Conservation (phyloP, 2,113 vertebrate species). For the Chauna torquata region DNA sequence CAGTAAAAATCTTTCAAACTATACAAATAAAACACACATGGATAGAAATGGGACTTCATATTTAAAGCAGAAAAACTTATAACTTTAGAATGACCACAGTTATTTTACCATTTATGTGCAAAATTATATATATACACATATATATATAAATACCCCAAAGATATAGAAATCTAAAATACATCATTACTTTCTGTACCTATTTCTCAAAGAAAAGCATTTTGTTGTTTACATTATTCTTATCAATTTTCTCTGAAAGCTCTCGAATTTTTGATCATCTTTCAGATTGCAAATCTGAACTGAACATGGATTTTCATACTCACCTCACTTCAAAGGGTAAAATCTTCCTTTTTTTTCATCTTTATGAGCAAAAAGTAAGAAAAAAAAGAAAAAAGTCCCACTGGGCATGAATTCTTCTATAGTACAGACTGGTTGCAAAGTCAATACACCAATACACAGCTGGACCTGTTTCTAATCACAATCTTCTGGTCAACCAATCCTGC, state of each 20-base stretch:
- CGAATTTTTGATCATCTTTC: background rate
- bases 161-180: background rate
- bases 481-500: background rate
- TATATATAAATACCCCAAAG: background rate
- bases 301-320: background rate
- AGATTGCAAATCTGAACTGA: background rate
- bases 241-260: background rate
- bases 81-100: background rate
- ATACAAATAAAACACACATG: background rate
- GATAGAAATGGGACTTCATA: background rate
- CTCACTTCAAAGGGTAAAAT: background rate
- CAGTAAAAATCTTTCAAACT: background rate
- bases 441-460: background rate
- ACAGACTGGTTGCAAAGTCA: background rate
- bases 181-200: background rate
- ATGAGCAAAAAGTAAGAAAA: background rate
- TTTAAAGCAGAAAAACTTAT: background rate
- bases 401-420: background rate
- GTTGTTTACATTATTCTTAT: background rate
- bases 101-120: background rate
- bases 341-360: background rate
- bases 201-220: background rate
- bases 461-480: background rate
- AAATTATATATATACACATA: background rate
- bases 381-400: background rate